A percentile compares a stretch with the other conserved stretches of the same genome.
Conservation (phyloP, 1,140 invertebrate species). For the Sarcophaga bullata region DNA sequence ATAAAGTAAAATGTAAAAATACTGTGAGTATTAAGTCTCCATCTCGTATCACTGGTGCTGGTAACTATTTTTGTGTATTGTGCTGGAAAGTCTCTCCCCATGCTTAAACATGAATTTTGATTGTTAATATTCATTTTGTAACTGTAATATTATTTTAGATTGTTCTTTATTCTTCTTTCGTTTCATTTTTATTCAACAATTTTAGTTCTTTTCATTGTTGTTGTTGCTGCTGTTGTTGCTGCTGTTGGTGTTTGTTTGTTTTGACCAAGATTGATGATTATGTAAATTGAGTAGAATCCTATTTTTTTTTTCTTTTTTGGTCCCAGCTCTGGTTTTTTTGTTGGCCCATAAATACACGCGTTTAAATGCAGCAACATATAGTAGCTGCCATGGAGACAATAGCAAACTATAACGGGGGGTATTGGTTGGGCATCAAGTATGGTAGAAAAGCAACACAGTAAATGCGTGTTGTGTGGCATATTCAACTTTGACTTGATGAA, state of each 20-base stretch:
- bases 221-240: neutral
- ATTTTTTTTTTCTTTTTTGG: neutral
- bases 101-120: slow-evolving; percentile 10
- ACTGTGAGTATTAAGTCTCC: neutral
- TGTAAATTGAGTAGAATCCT: slow-evolving; percentile 25
- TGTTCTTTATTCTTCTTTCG: neutral
- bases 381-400: neutral
- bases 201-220: neutral
- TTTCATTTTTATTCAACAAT: neutral
- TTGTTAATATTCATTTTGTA: slow-evolving; percentile 16
- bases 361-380: neutral
- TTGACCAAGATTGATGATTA: slow-evolving; percentile 36
- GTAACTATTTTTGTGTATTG: neutral
- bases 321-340: neutral
- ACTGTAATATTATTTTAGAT: neutral
- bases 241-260: neutral
- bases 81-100: neutral
- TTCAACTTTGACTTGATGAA: slow-evolving; percentile 34
- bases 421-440: neutral
- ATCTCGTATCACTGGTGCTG: neutral
- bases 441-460: slow-evolving; percentile 9
- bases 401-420: neutral
- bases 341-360: slow-evolving; percentile 25
- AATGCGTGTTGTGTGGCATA: slow-evolving; percentile 39
- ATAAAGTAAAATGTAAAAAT: neutral